Conservation (phyloP, 2,113 vertebrate species). For the Tylochromis polylepis region DNA sequence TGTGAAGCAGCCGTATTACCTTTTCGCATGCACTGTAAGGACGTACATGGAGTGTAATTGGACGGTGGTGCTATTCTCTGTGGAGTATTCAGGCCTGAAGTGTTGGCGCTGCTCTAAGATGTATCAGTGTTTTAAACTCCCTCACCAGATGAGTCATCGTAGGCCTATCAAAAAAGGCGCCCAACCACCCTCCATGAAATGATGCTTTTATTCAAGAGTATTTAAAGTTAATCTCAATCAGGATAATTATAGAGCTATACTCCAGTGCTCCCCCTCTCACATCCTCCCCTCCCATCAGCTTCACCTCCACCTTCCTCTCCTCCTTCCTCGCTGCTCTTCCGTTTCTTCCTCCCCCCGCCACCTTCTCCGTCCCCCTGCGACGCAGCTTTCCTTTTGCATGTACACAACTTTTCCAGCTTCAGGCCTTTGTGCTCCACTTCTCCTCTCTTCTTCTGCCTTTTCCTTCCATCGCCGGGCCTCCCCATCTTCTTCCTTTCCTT, state of each 20-base stretch:
- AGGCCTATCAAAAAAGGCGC: conserved; percentile 21
- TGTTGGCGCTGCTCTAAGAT: conserved; percentile 32
- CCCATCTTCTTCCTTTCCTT: background rate
- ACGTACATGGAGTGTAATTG: conserved; percentile 43
- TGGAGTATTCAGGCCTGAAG: conserved; percentile 41
- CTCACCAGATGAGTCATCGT: conserved; percentile 57
- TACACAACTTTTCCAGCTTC: conserved; percentile 22
- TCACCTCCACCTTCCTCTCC: conserved; percentile 11
- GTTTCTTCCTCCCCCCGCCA: background rate
- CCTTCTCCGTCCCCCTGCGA: conserved; percentile 28
- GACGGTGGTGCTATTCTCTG: conserved; percentile 35
- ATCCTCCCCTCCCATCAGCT: conserved; percentile 28
- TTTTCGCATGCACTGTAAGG: conserved; percentile 6
- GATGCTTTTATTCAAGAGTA: conserved; percentile 61
- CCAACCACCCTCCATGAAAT: conserved; percentile 53
- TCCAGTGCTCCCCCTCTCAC: conserved; percentile 33
- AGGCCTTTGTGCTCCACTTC: conserved; percentile 35
- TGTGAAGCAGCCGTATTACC: background rate
- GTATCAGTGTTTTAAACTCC: conserved; percentile 44
- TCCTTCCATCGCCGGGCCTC: background rate
- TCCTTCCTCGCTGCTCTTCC: background rate
- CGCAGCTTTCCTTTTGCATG: conserved; percentile 33
- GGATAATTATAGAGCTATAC: conserved; percentile 66
- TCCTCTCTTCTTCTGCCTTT: background rate
- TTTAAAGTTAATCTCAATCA: conserved; percentile 77